phyloP scores from a whole-genome alignment of 2,797 vertebrate genomes.

The Dendrocincla fuliginosa region DNA sequence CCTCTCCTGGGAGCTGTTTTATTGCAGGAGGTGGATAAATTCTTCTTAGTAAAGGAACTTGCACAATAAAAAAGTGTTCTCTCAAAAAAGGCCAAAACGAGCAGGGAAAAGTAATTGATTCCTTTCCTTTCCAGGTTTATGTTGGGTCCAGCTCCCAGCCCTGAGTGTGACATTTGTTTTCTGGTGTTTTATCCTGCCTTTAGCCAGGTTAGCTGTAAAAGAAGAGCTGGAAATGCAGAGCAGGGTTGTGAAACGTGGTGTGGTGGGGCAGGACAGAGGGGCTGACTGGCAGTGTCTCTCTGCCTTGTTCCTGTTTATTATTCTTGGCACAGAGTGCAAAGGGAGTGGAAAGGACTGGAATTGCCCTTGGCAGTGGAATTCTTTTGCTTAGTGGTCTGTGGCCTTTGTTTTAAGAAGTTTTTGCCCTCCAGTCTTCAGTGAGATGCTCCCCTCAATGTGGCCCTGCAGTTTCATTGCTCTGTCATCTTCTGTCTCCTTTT shows the following conservation, averaged over 20 bases:
- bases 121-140: neutral
- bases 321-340: neutral
- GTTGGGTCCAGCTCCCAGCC: neutral
- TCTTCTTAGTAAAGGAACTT: neutral
- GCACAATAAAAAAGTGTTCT: neutral
- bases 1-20: neutral
- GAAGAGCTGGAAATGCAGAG: neutral
- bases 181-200: neutral
- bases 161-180: accelerated
- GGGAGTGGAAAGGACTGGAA: neutral
- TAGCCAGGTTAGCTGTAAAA: neutral
- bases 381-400: neutral
- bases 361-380: neutral
- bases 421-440: accelerated
- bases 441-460: neutral
- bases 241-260: neutral
- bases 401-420: neutral
- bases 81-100: neutral
- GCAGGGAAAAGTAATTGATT: neutral
- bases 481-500: neutral
- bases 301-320: neutral
- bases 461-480: neutral
- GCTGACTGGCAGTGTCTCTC: neutral
- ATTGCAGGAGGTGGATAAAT: neutral
- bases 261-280: neutral